Evolutionary conservation across 2,113 vertebrate genomes (phyloP), one percentile per base, ranked within the genome.

Genomic region (Ciconia stormi): DNA sequence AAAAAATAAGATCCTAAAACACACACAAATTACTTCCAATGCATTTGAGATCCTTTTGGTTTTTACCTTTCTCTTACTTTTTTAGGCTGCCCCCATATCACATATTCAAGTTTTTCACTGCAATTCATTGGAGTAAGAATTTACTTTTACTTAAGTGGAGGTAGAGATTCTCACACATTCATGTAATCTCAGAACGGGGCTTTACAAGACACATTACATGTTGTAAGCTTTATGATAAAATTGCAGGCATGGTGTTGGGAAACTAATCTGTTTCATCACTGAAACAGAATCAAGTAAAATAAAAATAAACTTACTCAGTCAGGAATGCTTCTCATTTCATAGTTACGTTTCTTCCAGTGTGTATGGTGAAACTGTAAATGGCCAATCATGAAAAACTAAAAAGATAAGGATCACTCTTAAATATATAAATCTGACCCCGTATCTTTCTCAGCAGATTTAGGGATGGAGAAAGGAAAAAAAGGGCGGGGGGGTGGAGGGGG

Each of bases 401-500:
- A 78, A 70, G 1, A 53, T 38, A 67, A 2, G 9, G 34, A 77
- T 36, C 20, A 25, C 34, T 62, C 47, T 56, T 90, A 44, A 38
- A 73, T 61, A 55, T 23, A 74, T n/a, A 8, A 32, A 16, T 32
- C 8, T 56, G 38, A 77, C 36, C 13, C 40, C 17, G 0, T 27
- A 52, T 36, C 46, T 61, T 76, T 66, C 67, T 90, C 32, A 78
- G 50, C 14, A 77, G 46, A 65, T 83, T 55, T 89, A 46, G 29
- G 34, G 56, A 53, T 21, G 10, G 9, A 74, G 26, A 10, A 93
- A 38, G 3, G 8, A 67, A 49, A 46, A 65, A 27, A 7, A 5
- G 1, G 7, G 1, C 21, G 42, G 42, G 42, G 21, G 6, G 1
- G 4, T 3, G 1, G 3, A 7, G 4, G 32, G 9, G 1, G 9